phyloP scores from a whole-genome alignment of 1,140 invertebrate genomes.

The Megathymus violae region DNA sequence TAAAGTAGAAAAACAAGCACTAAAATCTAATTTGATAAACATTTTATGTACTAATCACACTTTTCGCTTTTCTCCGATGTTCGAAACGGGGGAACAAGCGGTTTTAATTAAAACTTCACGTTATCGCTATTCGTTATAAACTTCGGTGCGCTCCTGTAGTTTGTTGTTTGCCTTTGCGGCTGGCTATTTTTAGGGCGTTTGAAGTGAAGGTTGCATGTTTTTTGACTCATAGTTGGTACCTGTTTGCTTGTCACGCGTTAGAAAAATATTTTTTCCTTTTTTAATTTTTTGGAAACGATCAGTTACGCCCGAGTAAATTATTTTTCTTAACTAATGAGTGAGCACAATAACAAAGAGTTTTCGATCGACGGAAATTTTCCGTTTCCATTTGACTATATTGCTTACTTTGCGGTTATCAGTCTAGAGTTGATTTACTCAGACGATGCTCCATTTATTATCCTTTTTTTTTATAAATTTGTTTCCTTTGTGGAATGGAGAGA shows the following conservation, averaged over 20 bases:
- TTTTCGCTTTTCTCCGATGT: slow-evolving; percentile 20
- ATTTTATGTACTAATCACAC: slow-evolving; percentile 1
- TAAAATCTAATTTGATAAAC: background rate
- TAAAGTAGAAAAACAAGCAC: background rate
- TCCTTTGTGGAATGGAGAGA: no score
- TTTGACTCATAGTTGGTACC: slow-evolving; percentile 1
- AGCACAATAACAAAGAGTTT: no score
- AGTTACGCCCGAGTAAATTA: no score
- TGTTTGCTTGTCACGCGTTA: slow-evolving; percentile 1
- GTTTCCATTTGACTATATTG: no score
- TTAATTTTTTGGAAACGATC: no score
- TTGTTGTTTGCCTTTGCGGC: slow-evolving; percentile 57
- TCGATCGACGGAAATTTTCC: no score
- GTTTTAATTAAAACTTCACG: slow-evolving; percentile 73
- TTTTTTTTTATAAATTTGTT: no score
- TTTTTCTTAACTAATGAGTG: no score
- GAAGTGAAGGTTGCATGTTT: slow-evolving; percentile 28
- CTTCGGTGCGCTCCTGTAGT: slow-evolving; percentile 62
- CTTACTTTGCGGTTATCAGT: no score
- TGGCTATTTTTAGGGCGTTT: slow-evolving; percentile 57
- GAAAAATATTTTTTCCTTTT: slow-evolving; percentile 19
- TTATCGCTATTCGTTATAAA: slow-evolving; percentile 62
- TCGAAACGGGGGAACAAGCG: slow-evolving; percentile 40
- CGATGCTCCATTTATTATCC: no score
- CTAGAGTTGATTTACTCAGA: no score